These are phyloP conservation scores for Auanema freiburgensis DNA, from an alignment of 2,888 invertebrate species.

Conservation along the genomic window DNA sequence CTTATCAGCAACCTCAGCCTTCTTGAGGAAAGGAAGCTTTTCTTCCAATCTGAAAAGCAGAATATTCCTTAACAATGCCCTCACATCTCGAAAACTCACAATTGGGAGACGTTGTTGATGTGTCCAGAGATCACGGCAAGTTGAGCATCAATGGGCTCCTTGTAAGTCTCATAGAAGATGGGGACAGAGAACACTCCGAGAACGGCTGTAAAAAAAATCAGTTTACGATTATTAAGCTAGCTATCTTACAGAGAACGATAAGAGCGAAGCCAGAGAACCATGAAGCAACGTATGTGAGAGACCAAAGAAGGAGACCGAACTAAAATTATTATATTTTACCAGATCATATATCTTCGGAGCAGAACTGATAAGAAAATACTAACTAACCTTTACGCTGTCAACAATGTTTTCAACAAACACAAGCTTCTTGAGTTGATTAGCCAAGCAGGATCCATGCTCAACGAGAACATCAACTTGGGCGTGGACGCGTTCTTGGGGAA, in stretches of 20 bases:
- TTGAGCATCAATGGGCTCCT: conserved; percentile 62
- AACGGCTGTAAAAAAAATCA: conserved; percentile 40
- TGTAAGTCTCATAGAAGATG: conserved; percentile 62
- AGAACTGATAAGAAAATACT: conserved; percentile 1
- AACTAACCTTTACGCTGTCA: conserved; percentile 73
- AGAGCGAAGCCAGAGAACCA: conserved; percentile 99
- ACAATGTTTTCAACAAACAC: conserved; percentile 95
- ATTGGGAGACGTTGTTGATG: conserved; percentile 54
- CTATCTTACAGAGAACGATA: conserved; percentile 82
- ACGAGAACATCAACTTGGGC: conserved; percentile 83
- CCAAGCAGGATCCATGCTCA: conserved; percentile 81
- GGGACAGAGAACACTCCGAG: conserved; percentile 60
- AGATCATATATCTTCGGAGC: background rate
- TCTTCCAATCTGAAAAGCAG: conserved; percentile 50
- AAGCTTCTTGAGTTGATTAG: conserved; percentile 83
- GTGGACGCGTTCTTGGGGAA: conserved; percentile 89
- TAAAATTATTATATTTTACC: conserved; percentile 70
- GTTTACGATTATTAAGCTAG: background rate
- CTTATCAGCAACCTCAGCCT: conserved; percentile 45
- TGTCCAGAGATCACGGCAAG: conserved; percentile 54
- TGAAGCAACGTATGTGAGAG: conserved; percentile 92
- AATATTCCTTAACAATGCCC: background rate
- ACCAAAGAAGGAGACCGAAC: conserved; percentile 92
- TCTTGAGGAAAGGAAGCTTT: conserved; percentile 60
- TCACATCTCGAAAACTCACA: conserved; percentile 35